Evolutionary conservation across 2,113 vertebrate species (phyloP).

Genomic region (Engystomops pustulosus): DNA sequence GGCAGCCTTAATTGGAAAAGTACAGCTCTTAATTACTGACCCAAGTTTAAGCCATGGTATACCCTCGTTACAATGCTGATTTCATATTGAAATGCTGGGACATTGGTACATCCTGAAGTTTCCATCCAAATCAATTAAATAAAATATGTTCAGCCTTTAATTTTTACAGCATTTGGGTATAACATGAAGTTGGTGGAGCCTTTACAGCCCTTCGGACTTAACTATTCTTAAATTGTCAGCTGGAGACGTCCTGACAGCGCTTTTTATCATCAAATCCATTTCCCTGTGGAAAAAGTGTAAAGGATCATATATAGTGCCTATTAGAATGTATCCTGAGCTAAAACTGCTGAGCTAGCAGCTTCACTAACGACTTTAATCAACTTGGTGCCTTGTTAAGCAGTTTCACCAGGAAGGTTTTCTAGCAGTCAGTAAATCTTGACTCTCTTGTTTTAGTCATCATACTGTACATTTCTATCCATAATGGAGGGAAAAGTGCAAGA

Average conservation of each 20-base stretch:
- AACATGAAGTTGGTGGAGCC: neutral
- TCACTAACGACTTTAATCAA: conserved; percentile 62
- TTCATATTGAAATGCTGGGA: neutral
- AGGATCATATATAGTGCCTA: conserved; percentile 56
- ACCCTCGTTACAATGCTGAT: neutral
- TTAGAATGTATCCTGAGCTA: conserved; percentile 57
- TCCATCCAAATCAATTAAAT: neutral
- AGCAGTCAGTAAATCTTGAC: conserved; percentile 46
- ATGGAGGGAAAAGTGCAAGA: neutral
- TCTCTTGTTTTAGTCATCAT: conserved; percentile 45
- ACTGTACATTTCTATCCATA: conserved; percentile 1
- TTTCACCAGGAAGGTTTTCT: conserved; percentile 41
- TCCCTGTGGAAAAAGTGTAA: conserved; percentile 60
- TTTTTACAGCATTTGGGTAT: neutral
- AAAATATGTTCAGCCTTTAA: conserved; percentile 4
- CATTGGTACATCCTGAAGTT: neutral
- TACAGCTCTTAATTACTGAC: too few species aligned
- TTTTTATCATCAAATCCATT: conserved; percentile 61
- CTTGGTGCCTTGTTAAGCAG: conserved; percentile 54
- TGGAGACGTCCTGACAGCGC: conserved; percentile 29
- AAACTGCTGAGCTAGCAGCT: conserved; percentile 62
- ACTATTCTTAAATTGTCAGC: conserved; percentile 20
- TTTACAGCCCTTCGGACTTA: neutral
- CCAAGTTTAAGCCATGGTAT: neutral
- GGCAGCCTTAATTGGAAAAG: too few species aligned